A percentile compares a stretch with the other conserved stretches of the same genome.
Conservation (phyloP, 2,888 invertebrate species). For the Idaea aversata region DNA sequence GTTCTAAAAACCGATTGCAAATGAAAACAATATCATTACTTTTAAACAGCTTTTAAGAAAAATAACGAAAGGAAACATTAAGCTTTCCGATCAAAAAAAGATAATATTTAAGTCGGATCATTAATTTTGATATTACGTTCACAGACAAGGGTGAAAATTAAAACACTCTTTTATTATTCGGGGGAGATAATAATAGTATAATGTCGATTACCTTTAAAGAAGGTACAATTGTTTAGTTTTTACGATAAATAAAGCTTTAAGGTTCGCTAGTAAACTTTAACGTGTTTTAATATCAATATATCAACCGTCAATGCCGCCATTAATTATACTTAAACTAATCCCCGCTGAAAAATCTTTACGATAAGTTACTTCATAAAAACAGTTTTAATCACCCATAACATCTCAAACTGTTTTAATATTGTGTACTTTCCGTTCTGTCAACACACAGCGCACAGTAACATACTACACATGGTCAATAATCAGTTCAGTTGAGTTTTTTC, state of each 20-base stretch:
- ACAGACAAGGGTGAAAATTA: too few relatives aligned
- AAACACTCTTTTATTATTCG: too few relatives aligned
- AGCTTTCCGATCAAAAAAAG: too few relatives aligned
- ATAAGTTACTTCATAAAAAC: neutral
- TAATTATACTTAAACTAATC: neutral
- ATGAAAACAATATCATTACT: too few relatives aligned
- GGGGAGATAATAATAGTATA: too few relatives aligned
- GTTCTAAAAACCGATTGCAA: too few relatives aligned
- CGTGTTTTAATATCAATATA: neutral
- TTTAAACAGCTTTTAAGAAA: too few relatives aligned
- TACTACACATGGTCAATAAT: conserved; percentile 63
- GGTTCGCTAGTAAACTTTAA: neutral
- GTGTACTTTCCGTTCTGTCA: neutral
- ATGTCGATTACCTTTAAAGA: too few relatives aligned
- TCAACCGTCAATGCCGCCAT: neutral
- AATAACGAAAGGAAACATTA: too few relatives aligned
- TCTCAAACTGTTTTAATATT: neutral
- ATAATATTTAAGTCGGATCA: too few relatives aligned
- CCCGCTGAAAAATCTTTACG: neutral
- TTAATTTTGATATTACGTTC: too few relatives aligned
- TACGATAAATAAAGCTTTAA: neutral
- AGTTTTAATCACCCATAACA: neutral
- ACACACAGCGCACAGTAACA: conserved; percentile 31
- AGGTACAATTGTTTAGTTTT: neutral
- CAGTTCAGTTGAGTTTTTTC: conserved; percentile 37